Evolutionary conservation across 2,113 vertebrate genomes (phyloP).

Genomic region (Nanorana parkeri): DNA sequence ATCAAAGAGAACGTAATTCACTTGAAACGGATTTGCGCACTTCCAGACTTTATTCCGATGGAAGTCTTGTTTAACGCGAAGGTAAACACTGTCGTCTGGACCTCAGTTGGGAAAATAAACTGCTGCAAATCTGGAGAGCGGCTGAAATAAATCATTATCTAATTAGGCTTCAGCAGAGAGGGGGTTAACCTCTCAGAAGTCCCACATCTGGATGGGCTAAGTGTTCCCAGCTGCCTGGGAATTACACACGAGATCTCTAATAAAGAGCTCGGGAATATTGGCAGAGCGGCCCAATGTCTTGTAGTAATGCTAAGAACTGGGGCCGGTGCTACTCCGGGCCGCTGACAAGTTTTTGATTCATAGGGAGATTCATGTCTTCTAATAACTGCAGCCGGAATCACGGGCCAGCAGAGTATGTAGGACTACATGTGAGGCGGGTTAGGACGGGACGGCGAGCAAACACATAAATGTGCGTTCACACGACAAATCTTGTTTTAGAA

Average conservation of each 20-base stretch:
- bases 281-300: not conserved
- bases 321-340: not conserved
- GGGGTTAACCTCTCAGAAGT: constrained; percentile 21
- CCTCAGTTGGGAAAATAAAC: constrained; percentile 16
- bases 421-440: not conserved
- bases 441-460: too few relatives aligned
- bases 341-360: constrained; percentile 2
- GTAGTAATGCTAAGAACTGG: not conserved
- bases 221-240: not conserved
- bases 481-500: too few relatives aligned
- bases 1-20: not conserved
- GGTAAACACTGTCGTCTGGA: constrained; percentile 16
- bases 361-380: not conserved
- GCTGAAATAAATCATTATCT: constrained; percentile 35
- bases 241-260: constrained; percentile 42
- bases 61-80: constrained; percentile 28
- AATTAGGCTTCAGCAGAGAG: constrained; percentile 3
- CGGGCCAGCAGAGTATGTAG: not conserved
- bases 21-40: not conserved
- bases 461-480: too few relatives aligned
- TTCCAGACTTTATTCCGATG: not conserved
- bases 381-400: not conserved
- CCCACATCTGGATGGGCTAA: constrained; percentile 42
- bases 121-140: constrained; percentile 3
- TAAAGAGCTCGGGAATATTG: constrained; percentile 5